Percentiles rank a stretch among this genome's conserved stretches.
Conservation (phyloP, 1,140 invertebrate genomes). For the Cydia amplana region DNA sequence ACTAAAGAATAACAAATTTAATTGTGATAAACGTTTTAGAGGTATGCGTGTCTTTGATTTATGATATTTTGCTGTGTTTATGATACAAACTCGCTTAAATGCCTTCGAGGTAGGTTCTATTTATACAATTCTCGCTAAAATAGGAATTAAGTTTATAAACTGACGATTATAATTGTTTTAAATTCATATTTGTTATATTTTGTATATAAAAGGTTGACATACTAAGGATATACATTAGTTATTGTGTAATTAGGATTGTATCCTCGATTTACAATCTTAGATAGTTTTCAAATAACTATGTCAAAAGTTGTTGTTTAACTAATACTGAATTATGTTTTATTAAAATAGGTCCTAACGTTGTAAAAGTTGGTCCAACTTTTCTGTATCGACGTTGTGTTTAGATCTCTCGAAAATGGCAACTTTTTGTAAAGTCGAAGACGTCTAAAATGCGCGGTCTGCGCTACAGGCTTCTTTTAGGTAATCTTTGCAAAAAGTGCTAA, state of each 20-base stretch:
- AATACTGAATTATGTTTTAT: constrained; percentile 7
- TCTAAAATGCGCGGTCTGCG: background rate
- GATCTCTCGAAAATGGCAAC: background rate
- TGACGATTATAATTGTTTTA: constrained; percentile 8
- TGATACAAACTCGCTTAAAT: constrained; percentile 12
- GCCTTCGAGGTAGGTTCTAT: constrained; percentile 8
- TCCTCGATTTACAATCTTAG: constrained; percentile 12
- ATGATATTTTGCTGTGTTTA: constrained; percentile 11
- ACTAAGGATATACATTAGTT: constrained; percentile 25
- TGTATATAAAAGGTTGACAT: constrained; percentile 27
- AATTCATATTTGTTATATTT: constrained; percentile 12
- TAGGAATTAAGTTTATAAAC: background rate
- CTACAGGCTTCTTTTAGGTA: too few relatives aligned
- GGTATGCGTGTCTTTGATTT: constrained; percentile 18
- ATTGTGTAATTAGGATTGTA: constrained; percentile 11
- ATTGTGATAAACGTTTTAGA: constrained; percentile 27
- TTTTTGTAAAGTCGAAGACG: background rate
- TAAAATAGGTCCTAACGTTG: too few relatives aligned
- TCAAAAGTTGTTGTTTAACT: background rate
- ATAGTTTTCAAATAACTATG: constrained; percentile 25
- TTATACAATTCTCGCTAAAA: background rate
- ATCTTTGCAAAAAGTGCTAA: too few relatives aligned
- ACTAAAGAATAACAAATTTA: background rate
- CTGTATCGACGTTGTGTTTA: background rate
- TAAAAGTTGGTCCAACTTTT: background rate